Percentiles rank a stretch among this genome's conserved stretches.
phyloP scores from a whole-genome alignment of 2,888 invertebrate genomes.

The Copidosoma aretas region DNA sequence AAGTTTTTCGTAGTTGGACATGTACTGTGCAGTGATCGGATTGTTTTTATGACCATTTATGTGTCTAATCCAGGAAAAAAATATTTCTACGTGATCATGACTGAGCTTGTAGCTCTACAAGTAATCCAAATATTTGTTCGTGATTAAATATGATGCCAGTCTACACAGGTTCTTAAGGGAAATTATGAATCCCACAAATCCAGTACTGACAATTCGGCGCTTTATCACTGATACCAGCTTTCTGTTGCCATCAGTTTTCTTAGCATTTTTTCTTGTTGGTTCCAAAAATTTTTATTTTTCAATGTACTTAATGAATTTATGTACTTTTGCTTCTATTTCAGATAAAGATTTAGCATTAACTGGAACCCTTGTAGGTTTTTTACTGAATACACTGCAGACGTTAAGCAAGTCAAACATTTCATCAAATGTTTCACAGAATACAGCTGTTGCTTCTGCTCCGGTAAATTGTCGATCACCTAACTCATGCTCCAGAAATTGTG shows the following conservation, averaged over 20 bases:
- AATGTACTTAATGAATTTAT: conserved; percentile 21
- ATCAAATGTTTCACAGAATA: conserved; percentile 35
- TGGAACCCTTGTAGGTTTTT: conserved; percentile 12
- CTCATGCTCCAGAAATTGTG: conserved; percentile 34
- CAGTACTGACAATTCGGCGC: conserved; percentile 12
- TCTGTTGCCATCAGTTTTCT: neutral
- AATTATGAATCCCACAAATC: conserved; percentile 32
- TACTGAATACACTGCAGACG: conserved; percentile 20
- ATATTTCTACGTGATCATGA: conserved; percentile 35
- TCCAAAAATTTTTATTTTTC: conserved; percentile 24
- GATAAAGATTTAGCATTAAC: conserved; percentile 10
- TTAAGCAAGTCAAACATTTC: conserved; percentile 29
- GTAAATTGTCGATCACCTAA: conserved; percentile 29
- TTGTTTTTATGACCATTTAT: no score
- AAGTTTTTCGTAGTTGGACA: no score
- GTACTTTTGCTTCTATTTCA: conserved; percentile 16
- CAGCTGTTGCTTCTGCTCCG: conserved; percentile 31
- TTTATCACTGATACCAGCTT: conserved; percentile 16
- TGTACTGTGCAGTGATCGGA: no score
- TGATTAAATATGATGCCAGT: conserved; percentile 20
- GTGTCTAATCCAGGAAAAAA: conserved; percentile 28
- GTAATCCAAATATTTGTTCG: conserved; percentile 16
- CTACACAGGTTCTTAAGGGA: neutral
- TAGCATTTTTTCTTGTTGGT: neutral
- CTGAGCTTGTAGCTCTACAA: conserved; percentile 27